phyloP scores from a whole-genome alignment of 2,113 vertebrate genomes.

The Ptilonorhynchus violaceus region DNA sequence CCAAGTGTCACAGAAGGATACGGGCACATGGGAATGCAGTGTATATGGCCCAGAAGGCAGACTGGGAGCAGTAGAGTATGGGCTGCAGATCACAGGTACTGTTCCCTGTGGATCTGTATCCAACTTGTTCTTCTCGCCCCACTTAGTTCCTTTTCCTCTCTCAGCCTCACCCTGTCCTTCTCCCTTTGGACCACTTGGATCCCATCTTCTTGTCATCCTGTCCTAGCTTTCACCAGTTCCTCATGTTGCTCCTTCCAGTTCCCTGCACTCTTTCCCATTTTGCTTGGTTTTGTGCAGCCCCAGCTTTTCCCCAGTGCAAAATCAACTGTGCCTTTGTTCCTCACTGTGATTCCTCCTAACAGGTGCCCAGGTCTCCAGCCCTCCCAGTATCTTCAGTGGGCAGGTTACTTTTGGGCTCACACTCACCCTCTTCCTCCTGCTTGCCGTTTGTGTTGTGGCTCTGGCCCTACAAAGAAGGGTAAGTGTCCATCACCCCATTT shows the following conservation, averaged over 20 bases:
- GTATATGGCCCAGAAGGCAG: conserved; percentile 28
- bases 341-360: neutral
- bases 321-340: neutral
- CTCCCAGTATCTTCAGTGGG: neutral
- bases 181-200: neutral
- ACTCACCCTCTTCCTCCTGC: conserved; percentile 38
- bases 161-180: neutral
- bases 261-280: neutral
- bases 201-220: neutral
- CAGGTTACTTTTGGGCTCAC: conserved; percentile 44
- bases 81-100: conserved; percentile 52
- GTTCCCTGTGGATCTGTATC: neutral
- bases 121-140: neutral
- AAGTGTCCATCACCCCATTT: neutral
- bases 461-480: conserved; percentile 45
- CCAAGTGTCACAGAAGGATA: conserved; percentile 36
- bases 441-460: neutral
- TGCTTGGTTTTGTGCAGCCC: neutral
- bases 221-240: neutral
- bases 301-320: neutral
- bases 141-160: neutral
- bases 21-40: conserved; percentile 48
- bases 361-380: conserved; percentile 61
- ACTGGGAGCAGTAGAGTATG: conserved; percentile 32
- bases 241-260: neutral